Evolutionary conservation across 1,140 invertebrate species (phyloP).

Genomic region (Bombus soroeensis): DNA sequence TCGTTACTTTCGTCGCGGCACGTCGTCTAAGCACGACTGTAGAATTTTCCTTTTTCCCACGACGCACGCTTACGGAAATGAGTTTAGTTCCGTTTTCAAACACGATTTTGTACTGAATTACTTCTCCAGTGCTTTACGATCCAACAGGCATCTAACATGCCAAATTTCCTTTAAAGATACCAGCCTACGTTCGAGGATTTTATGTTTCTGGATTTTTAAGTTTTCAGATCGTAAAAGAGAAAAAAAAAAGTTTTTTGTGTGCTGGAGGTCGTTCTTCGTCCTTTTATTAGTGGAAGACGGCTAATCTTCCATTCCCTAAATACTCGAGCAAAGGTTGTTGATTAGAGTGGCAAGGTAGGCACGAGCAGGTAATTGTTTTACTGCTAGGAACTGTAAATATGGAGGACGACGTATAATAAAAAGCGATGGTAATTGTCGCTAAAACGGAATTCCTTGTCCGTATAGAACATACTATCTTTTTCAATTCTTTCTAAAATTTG

Average conservation of each 20-base stretch:
- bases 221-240: background rate
- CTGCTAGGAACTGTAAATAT: slow-evolving; percentile 34
- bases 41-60: slow-evolving; percentile 38
- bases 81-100: slow-evolving; percentile 12
- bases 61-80: slow-evolving; percentile 2
- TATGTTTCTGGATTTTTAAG: background rate
- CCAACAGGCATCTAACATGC: background rate
- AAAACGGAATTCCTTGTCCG: no score
- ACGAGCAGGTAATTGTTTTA: slow-evolving; percentile 46
- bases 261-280: slow-evolving; percentile 13
- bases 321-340: background rate
- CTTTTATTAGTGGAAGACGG: slow-evolving; percentile 51
- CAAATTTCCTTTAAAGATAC: no score
- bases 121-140: background rate
- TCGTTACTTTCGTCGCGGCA: slow-evolving; percentile 51
- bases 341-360: background rate
- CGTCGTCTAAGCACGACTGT: background rate
- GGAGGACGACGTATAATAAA: slow-evolving; percentile 34
- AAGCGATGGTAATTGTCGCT: background rate
- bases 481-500: no score
- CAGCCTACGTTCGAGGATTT: no score
- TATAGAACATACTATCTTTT: no score
- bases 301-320: slow-evolving; percentile 1
- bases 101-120: background rate
- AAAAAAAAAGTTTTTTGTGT: background rate